These are phyloP conservation scores for Epizoanthus ramosus DNA, from an alignment of 92 coral and sea anemone genomes.

Conservation along the genomic window DNA sequence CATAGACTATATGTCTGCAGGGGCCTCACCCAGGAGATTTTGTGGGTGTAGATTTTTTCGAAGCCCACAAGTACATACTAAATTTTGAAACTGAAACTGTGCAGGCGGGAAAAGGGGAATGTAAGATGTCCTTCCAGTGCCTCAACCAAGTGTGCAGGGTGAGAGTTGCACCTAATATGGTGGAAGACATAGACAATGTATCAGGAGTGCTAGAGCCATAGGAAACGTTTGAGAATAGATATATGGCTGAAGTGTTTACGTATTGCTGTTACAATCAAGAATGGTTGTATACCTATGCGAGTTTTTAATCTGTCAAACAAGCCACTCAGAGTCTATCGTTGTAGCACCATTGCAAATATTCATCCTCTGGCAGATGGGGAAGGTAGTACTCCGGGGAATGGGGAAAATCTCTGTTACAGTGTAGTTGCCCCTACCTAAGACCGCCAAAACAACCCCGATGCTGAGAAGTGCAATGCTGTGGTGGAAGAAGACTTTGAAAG, in stretches of 20 bases:
- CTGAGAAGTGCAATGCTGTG: not conserved
- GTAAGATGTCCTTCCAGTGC: no score
- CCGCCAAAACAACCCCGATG: not conserved
- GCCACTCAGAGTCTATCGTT: no score
- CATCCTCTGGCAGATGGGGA: not conserved
- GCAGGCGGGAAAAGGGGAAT: no score
- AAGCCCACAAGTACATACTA: slow-evolving; percentile 25
- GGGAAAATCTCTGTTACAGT: not conserved
- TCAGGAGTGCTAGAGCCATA: no score
- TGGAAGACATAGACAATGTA: no score
- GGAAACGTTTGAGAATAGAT: no score
- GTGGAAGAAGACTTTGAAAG: not conserved
- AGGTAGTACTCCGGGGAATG: not conserved
- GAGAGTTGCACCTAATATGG: no score
- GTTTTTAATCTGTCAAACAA: not conserved
- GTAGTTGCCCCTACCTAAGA: not conserved
- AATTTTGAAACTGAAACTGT: not conserved
- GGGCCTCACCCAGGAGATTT: slow-evolving; percentile 19
- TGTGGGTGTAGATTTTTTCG: not conserved
- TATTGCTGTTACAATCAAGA: no score
- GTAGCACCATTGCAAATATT: not conserved
- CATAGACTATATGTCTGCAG: slow-evolving; percentile 19
- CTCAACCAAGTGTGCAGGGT: no score
- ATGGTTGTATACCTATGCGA: no score
- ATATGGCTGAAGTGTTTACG: no score